These are phyloP conservation scores for Uloborus plumipes DNA, from an alignment of 2,888 invertebrate species.

Conservation along the genomic window DNA sequence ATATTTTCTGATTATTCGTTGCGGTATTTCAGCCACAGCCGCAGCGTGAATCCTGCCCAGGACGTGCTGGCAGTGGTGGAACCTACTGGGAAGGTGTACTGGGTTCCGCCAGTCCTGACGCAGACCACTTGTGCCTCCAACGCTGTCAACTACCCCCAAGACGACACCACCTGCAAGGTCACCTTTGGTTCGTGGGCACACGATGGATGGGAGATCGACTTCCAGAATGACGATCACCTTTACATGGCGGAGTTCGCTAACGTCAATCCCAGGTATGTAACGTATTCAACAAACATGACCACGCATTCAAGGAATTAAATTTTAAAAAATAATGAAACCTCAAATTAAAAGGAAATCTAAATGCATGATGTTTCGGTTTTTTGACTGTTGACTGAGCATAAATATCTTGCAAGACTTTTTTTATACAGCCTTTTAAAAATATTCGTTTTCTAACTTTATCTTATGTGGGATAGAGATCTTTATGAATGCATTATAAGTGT, in stretches of 20 bases:
- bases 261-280: conserved; percentile 29
- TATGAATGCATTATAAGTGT: no score
- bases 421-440: neutral
- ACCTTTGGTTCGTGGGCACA: conserved; percentile 44
- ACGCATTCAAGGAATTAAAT: no score
- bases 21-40: conserved; percentile 32
- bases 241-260: conserved; percentile 28
- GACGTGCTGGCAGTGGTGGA: conserved; percentile 22
- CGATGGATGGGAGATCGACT: conserved; percentile 54
- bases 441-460: no score
- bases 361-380: no score
- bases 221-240: conserved; percentile 11
- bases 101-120: conserved; percentile 36
- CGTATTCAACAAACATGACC: no score
- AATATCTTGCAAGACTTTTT: neutral
- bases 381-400: no score
- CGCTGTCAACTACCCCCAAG: conserved; percentile 10
- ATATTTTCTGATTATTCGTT: neutral
- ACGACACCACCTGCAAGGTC: conserved; percentile 13
- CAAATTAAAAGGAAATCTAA: no score
- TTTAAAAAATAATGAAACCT: no score
- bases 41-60: conserved; percentile 33
- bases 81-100: conserved; percentile 6
- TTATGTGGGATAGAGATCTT: no score
- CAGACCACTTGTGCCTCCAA: conserved; percentile 21